A percentile compares a stretch with the other conserved stretches of the same genome.
phyloP scores from a whole-genome alignment of 2,113 vertebrate species.

The Crotalus tigris region DNA sequence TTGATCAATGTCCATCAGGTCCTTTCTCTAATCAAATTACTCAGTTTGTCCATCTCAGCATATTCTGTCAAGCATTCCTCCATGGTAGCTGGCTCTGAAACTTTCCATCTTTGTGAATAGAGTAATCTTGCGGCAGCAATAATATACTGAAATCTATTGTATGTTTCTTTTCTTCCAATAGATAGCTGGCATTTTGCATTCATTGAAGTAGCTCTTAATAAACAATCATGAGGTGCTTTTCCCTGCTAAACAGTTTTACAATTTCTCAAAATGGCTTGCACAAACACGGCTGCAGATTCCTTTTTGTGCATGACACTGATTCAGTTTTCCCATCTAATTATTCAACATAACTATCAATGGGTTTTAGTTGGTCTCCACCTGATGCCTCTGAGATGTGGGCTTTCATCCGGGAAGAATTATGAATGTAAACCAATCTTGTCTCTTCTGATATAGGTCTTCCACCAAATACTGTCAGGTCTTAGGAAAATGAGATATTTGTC shows the following conservation, averaged over 20 bases:
- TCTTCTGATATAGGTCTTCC: neutral
- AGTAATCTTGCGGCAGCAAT: too few relatives aligned
- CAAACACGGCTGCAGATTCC: neutral
- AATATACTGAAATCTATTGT: neutral
- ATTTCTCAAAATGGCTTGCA: neutral
- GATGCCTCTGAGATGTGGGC: too few relatives aligned
- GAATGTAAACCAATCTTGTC: neutral
- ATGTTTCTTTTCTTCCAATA: neutral
- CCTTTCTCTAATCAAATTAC: neutral
- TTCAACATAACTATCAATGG: neutral
- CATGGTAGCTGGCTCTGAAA: neutral
- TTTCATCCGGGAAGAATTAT: neutral
- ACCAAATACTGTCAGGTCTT: neutral
- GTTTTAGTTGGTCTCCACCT: neutral
- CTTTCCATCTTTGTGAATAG: neutral
- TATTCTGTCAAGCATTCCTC: too few relatives aligned
- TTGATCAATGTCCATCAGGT: neutral
- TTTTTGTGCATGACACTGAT: neutral
- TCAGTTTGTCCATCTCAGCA: neutral
- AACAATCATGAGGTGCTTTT: neutral
- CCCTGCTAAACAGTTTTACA: neutral
- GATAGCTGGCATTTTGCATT: neutral
- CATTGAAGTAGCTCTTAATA: neutral
- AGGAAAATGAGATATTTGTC: neutral
- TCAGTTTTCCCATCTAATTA: neutral